Evolutionary conservation across 2,888 invertebrate species (phyloP), one percentile per base, ranked within the genome.

Genomic region (Drosophila cyrtoloma): DNA sequence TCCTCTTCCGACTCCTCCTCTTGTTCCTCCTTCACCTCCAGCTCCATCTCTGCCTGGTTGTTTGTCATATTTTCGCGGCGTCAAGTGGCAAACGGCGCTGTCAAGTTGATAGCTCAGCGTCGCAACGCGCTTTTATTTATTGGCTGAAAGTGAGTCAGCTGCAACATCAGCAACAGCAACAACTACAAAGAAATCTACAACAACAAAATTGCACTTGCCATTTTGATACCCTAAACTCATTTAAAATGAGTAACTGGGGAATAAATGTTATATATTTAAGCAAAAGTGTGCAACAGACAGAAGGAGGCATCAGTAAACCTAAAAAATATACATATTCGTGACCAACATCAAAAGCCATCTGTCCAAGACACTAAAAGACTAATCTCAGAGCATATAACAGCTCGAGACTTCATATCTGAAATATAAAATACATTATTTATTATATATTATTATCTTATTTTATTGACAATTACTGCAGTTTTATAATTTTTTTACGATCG

Each of bases 71-170:
- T 52, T 44, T 22, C 44, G 50, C 53, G 44, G 60, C 69, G 32
- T 62, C 72, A 71, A 75, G 76, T 68, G 75, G 75, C 75, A 69
- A 55, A 39, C 63, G 47, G 42, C 16, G 42, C 71, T 53, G 64
- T 71, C 77, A 64, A 63, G 68, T 57, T 74, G 68, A 73, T 77
- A 58, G 51, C 63, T 59, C 30, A n/a, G 37, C 50, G 57, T 50
- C 22, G 42, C 65, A 64, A 32, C 55, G 9, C 33, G 76, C 52
- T 73, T 66, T 66, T 65, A 79, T 77, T 81, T 74, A 70, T 81
- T 78, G 70, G 74, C 69, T 52, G 16, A 28, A 37, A 59, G 50
- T 37, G 28, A 47, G 44, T 65, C 79, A 57, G 44, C n/a, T 28
- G 53, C 71, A 42, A 39, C 47, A 51, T 56, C 67, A 58, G 42